Base-by-base conservation (phyloP, 37 sponge, comb jelly and placozoan genomes). In the Aplysina aerophoba region DNA sequence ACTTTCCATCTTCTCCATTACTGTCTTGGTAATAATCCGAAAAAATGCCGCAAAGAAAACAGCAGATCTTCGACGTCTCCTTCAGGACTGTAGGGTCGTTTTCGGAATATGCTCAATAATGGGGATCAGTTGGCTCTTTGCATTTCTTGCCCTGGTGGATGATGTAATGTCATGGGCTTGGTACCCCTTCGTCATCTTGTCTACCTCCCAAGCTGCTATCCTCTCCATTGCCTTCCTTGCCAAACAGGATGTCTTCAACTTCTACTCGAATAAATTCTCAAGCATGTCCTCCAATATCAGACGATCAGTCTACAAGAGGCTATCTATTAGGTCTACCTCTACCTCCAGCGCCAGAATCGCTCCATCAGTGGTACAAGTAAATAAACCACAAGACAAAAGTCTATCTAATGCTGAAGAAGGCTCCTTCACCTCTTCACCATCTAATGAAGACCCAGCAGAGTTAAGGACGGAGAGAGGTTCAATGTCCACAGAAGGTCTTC, bases 121-220 rank as follows among this genome's bases (percentile, higher is more conserved):
- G 22, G 78, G 78, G 1, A 44, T 75, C 53, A 75, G 53, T 53
- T 75, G 78, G 78, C 39, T 75, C 33, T 53, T 75, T 50, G 78
- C 54, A 36, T 75, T 75, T 5, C 15, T 75, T 75, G 78, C 53
- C 15, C 54, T 53, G 11, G 13, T 75, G 2, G 50, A 8, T 21
- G 53, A 75, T 21, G 53, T 15, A 21, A n/a, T 69, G 71, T 34
- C 35, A 17, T 75, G 78, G 78, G 54, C 54, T 5, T 75, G 40
- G 25, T 75, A 75, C 12, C 78, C 54, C 1, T 75, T 75, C 12
- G 53, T 22, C 15, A 36, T 75, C 13, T 25, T 75, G 25, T 24
- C 38, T 4, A 75, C 78, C 20, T n/a, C 53, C 20, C 78, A 75
- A 44, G 78, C 78, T 22, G n/a, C 25, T 21, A 24, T 16, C 3